Percentiles rank a stretch among this genome's conserved stretches.
Evolutionary conservation across 1,140 invertebrate species (phyloP).

Genomic region (Ostrea denselamellosa): DNA sequence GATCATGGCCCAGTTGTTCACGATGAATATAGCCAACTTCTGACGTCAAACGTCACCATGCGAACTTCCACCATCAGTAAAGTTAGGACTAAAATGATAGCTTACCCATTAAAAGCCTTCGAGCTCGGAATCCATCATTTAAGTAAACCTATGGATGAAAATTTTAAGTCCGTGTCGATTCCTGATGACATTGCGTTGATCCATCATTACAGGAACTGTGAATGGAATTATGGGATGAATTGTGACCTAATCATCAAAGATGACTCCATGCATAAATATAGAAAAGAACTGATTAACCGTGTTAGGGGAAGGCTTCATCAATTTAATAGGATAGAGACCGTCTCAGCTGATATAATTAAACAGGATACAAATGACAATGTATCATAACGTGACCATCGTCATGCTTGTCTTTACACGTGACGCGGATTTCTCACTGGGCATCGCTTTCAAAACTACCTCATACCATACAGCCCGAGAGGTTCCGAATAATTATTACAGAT

Average conservation of each 20-base stretch:
- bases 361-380: too few species aligned
- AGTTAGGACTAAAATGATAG: slow-evolving; percentile 66
- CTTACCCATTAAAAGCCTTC: slow-evolving; percentile 63
- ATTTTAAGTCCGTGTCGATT: slow-evolving; percentile 48
- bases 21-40: slow-evolving; percentile 25
- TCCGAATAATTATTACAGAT: too few species aligned
- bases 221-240: slow-evolving; percentile 52
- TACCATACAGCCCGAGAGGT: too few species aligned
- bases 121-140: slow-evolving; percentile 73
- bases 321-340: background rate
- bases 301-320: background rate
- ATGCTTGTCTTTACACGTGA: too few species aligned
- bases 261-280: slow-evolving; percentile 2
- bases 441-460: too few species aligned
- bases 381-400: too few species aligned
- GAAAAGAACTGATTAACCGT: background rate
- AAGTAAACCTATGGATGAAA: slow-evolving; percentile 57
- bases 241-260: slow-evolving; percentile 50
- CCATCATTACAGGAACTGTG: slow-evolving; percentile 88
- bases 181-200: slow-evolving; percentile 87
- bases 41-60: slow-evolving; percentile 48
- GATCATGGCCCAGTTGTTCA: background rate
- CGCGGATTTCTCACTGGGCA: too few species aligned
- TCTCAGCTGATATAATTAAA: background rate
- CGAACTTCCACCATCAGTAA: slow-evolving; percentile 49